These are phyloP conservation scores for Dicranocentrus wangi DNA, from an alignment of 2,888 invertebrate species.

Conservation along the genomic window DNA sequence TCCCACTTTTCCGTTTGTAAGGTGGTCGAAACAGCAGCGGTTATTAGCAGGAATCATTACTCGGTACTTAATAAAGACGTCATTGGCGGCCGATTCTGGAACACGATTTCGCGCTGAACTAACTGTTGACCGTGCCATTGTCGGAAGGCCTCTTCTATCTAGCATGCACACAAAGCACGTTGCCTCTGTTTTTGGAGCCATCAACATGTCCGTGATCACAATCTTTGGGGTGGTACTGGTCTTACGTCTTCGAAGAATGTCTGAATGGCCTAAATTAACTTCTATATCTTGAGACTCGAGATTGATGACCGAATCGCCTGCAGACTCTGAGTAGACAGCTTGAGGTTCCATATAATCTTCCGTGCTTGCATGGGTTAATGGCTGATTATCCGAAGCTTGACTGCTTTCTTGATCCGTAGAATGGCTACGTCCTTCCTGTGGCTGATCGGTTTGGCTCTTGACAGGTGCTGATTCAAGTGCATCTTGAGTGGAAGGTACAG, in stretches of 20 bases:
- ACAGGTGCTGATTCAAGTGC: no score
- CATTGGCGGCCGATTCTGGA: background rate
- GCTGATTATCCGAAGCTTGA: no score
- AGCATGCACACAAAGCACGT: background rate
- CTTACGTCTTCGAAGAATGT: background rate
- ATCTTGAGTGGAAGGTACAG: no score
- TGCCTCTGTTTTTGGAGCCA: background rate
- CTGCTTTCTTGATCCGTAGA: no score
- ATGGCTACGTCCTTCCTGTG: no score
- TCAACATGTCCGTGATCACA: background rate
- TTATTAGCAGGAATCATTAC: background rate
- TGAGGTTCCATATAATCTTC: background rate
- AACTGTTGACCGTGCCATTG: no score
- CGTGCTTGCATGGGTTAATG: no score
- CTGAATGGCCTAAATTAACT: no score
- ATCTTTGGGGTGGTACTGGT: background rate
- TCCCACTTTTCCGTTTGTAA: background rate
- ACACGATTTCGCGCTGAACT: background rate
- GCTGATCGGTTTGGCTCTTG: no score
- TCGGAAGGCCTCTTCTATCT: no score
- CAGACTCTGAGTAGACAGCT: background rate
- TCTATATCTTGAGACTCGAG: no score
- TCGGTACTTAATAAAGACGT: background rate
- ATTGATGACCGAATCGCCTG: background rate
- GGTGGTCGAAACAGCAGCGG: background rate